Evolutionary conservation across 2,113 vertebrate genomes (phyloP).

Genomic region (Peucedramus taeniatus): DNA sequence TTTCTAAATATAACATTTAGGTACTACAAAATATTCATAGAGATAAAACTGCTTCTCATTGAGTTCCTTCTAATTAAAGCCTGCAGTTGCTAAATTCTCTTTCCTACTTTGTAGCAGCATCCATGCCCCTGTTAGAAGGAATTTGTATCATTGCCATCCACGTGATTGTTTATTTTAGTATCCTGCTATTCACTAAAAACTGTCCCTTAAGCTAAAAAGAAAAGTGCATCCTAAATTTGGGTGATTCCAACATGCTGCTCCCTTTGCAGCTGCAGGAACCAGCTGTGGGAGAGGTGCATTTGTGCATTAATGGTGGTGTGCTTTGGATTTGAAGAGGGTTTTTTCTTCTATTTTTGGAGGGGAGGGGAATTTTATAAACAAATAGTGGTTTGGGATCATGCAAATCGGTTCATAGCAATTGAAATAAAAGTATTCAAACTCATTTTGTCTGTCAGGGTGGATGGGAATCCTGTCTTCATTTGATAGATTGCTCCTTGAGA

Average conservation of each 20-base stretch:
- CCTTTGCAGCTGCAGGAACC: constrained; percentile 22
- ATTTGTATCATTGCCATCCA: background rate
- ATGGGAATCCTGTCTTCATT: background rate
- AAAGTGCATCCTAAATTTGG: background rate
- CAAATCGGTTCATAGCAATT: background rate
- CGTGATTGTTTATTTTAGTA: background rate
- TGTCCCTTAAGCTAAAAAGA: background rate
- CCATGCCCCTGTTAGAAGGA: background rate
- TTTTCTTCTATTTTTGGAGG: background rate
- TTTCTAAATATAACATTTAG: background rate
- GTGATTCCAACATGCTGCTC: background rate
- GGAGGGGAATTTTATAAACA: background rate
- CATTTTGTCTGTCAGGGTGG: background rate
- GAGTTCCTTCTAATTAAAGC: background rate
- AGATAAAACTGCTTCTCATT: background rate
- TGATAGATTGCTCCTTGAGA: background rate
- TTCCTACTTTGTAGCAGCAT: background rate
- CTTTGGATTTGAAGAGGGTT: background rate
- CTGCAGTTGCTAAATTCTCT: background rate
- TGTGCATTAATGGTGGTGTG: background rate
- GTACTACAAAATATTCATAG: background rate
- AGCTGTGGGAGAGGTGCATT: constrained; percentile 25
- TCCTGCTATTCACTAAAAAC: background rate
- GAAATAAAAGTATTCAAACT: background rate
- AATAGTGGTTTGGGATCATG: background rate